Evolutionary conservation across 2,113 vertebrate species (phyloP).

Genomic region (Seriola rivoliana): DNA sequence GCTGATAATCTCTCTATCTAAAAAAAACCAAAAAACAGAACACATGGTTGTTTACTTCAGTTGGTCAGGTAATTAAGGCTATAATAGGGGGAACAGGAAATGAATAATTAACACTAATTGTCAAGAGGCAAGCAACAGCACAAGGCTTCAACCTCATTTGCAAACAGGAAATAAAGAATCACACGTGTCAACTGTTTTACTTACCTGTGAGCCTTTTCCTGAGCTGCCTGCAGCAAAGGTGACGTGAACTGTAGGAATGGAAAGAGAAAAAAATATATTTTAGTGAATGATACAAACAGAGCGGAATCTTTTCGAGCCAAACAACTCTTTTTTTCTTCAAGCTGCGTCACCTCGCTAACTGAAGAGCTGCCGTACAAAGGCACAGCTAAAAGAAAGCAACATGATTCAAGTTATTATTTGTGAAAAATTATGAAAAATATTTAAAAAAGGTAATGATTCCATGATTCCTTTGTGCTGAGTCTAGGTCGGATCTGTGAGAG

Average conservation of each 20-base stretch:
- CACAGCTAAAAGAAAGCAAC: background rate
- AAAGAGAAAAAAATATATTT: conserved; percentile 20
- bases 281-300: background rate
- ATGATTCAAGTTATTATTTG: background rate
- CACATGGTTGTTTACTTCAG: conserved; percentile 12
- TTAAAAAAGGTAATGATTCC: background rate
- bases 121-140: background rate
- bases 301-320: background rate
- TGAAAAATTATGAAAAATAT: background rate
- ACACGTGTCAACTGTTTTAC: conserved; percentile 23
- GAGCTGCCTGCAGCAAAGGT: conserved; percentile 61
- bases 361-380: background rate
- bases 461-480: conserved; percentile 11
- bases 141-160: conserved; percentile 7
- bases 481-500: conserved; percentile 23
- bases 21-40: background rate
- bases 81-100: conserved; percentile 20
- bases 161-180: conserved; percentile 21
- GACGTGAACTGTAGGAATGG: conserved; percentile 68
- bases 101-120: conserved; percentile 30
- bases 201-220: conserved; percentile 77
- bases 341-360: background rate
- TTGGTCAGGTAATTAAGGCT: conserved; percentile 31
- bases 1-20: conserved; percentile 27
- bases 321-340: conserved; percentile 1